A percentile compares a stretch with the other conserved stretches of the same genome.
Evolutionary conservation across 2,797 vertebrate genomes (phyloP).

Genomic region (Miopithecus talapoin): DNA sequence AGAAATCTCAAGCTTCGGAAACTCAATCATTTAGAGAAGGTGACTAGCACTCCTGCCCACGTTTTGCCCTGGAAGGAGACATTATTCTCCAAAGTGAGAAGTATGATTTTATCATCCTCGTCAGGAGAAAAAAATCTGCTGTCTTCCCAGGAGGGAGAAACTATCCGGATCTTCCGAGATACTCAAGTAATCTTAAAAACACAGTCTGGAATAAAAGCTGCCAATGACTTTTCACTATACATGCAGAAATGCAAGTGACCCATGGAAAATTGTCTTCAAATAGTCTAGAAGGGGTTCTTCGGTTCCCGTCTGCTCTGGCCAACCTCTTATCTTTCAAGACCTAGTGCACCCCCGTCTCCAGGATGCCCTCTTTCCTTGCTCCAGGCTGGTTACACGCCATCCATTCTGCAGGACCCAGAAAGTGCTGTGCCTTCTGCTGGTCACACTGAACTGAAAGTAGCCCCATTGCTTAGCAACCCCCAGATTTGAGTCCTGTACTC

Average conservation of each 20-base stretch:
- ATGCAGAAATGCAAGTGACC: rapidly evolving
- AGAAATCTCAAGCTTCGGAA: neutral
- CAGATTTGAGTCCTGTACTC: no score
- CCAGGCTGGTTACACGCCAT: neutral
- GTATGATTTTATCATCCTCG: neutral
- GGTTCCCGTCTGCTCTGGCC: neutral
- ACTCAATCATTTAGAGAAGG: neutral
- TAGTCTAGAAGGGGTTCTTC: neutral
- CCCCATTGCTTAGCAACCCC: neutral
- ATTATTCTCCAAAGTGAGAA: neutral
- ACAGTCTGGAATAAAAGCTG: no score
- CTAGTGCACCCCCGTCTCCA: neutral
- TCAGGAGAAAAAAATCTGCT: neutral
- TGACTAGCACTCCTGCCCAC: neutral
- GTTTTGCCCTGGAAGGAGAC: neutral
- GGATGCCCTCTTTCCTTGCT: neutral
- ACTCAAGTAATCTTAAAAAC: neutral
- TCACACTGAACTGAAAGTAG: neutral
- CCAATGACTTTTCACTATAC: no score
- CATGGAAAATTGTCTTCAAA: neutral
- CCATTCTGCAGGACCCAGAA: neutral
- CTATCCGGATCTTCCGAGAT: neutral
- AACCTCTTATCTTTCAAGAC: neutral
- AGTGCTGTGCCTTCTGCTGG: neutral
- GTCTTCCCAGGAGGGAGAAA: neutral